Evolutionary conservation across 2,797 vertebrate species (phyloP), one percentile per base, ranked within the genome.

Genomic region (Epinephelus coioides): DNA sequence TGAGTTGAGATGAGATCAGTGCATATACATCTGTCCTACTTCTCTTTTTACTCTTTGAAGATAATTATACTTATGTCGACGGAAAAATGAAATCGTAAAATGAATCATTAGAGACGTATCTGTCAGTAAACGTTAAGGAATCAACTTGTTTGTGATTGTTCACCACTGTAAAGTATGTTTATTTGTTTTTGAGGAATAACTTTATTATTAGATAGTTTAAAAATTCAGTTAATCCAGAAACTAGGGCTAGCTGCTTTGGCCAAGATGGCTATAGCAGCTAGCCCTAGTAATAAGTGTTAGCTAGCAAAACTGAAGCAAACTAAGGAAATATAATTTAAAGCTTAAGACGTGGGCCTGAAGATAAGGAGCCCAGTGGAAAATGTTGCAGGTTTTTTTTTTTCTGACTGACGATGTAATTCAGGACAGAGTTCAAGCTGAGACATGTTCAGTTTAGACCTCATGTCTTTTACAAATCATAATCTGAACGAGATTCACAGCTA

Each of bases 241-340:
- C 66, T 67, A 63, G 74, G 4, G 63, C 78, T 78, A 82, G 83
- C 75, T 76, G 47, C 51, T 63, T 30, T 53, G 12, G 19, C 51
- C 23, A 51, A 18, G 43, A 47, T 61, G 23, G 27, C 61, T 50
- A 50, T 30, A n/a, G 66, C 18, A 64, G 83, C 78, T 78, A 81
- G 63, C 70, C 53, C 30, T 61, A 79, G 72, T 56, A 55, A 56
- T 18, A 49, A 30, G 1, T 14, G 34, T 68, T 71, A 68, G 71
- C 71, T 78, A 64, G 67, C 38, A 67, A 73, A 70, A 63, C 34
- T 44, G 15, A 56, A 69, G 6, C 11, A 51, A 67, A 27, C 21
- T 40, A 21, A 47, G 4, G 1, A 49, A 13, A 46, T n/a, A 25
- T 11, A 12, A n/a, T 46, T 43, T 9, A 72, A 66, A 66, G n/a